Base-by-base conservation (phyloP, 2,888 invertebrate genomes). In the Sclerodermus sp. region DNA sequence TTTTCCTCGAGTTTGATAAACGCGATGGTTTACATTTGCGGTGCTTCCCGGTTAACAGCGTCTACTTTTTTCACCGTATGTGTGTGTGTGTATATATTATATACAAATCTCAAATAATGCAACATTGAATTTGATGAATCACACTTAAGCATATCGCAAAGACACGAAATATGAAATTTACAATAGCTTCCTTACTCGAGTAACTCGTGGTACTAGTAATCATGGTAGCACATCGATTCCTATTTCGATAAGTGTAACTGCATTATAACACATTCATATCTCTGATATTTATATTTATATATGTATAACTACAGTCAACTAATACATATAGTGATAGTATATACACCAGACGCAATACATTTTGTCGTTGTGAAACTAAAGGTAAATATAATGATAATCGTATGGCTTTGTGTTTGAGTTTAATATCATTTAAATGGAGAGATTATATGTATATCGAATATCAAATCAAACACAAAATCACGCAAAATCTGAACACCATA, bases 401-500 rank as follows among this genome's bases (percentile, higher is more conserved):
- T 47, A 45, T 36, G 42, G 32, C 40, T 16, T 47, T 42, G 46
- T 50, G 48, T 49, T 57, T 55, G 51, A 37, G 44, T 47, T 45
- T 44, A 16, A 14, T 49, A 46, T 36, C 17, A 16, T 51, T 36
- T 15, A 23, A 32, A n/a, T 12, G 15, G 31, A 45, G 15, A 23
- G 23, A 8, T 8, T 34, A 4, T 4, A 4, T 4, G 6, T 8
- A 34, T 34, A 34, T 42, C 34, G 39, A 32, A 45, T 15, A 34
- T 37, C 40, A 37, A n/a, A n/a, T 30, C 50, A 62, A 60, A 51
- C 52, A 52, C 37, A 43, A 23, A 56, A 44, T 52, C 42, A 57
- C 49, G 47, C 44, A 53, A 49, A 47, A 53, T 58, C 51, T 58
- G 65, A 70, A 70, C 63, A 67, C 60, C 55, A 53, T 64, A 65